Conservation (phyloP, 2,888 invertebrate species). For the Caradrina clavipalpis region DNA sequence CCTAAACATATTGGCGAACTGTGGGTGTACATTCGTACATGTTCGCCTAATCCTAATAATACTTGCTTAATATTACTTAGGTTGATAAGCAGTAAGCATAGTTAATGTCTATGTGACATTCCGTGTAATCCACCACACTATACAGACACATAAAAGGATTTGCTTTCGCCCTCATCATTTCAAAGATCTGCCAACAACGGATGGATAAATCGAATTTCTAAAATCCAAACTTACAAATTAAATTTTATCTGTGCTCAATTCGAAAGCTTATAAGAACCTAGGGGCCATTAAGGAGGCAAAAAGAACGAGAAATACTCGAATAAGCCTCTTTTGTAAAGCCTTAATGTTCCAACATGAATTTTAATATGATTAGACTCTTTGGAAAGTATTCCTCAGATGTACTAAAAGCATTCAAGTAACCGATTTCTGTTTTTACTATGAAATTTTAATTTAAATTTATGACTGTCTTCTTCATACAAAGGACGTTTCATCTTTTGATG, state of each 20-base stretch:
- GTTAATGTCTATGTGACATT: too few relatives aligned
- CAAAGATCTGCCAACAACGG: too few relatives aligned
- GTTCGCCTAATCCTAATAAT: too few relatives aligned
- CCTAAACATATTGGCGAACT: too few relatives aligned
- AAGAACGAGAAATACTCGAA: constrained; percentile 33
- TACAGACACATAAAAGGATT: not conserved
- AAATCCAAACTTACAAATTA: constrained; percentile 6
- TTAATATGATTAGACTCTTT: constrained; percentile 35
- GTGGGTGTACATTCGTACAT: too few relatives aligned
- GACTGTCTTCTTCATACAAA: constrained; percentile 2
- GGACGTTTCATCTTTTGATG: constrained; percentile 3
- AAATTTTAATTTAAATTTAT: constrained; percentile 35
- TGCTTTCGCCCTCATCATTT: not conserved
- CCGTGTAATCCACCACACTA: not conserved
- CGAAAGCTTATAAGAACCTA: not conserved
- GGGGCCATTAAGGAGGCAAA: constrained; percentile 5
- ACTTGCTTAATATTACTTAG: too few relatives aligned
- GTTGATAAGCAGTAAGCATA: too few relatives aligned
- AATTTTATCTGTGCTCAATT: constrained; percentile 26
- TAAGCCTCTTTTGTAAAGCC: constrained; percentile 15
- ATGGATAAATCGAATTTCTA: too few relatives aligned
- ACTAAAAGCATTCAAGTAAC: constrained; percentile 17
- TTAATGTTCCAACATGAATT: constrained; percentile 33
- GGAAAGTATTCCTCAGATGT: constrained; percentile 17
- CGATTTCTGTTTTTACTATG: constrained; percentile 19